Conservation (phyloP, 2,797 vertebrate species). For the Natrix natrix region DNA sequence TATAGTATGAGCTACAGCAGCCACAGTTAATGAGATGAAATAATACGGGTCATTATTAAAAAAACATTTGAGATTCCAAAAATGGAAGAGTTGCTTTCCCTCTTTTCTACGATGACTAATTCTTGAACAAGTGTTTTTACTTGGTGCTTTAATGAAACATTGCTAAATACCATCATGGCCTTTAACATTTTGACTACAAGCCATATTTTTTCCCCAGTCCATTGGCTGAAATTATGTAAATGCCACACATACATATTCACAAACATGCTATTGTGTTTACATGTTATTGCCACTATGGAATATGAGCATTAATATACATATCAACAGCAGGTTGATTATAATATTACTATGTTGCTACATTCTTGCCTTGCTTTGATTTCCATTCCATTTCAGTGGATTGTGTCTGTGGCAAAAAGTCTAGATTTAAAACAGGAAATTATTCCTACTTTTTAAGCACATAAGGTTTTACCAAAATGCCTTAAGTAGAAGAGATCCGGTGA, state of each 20-base stretch:
- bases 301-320: background rate
- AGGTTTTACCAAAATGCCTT: background rate
- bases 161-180: slow-evolving; percentile 8
- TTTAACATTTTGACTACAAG: slow-evolving; percentile 17
- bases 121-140: background rate
- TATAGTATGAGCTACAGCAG: background rate
- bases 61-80: background rate
- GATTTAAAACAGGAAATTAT: background rate
- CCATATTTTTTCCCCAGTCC: background rate
- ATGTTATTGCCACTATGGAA: background rate
- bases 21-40: background rate
- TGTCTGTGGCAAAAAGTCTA: background rate
- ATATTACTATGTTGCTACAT: background rate
- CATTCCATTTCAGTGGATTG: background rate
- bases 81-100: background rate
- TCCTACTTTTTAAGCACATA: background rate
- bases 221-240: background rate
- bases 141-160: background rate
- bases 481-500: background rate
- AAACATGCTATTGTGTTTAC: background rate
- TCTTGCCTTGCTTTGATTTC: background rate
- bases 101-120: background rate
- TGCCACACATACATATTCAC: background rate
- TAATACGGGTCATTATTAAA: background rate
- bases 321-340: background rate